A percentile compares a stretch with the other conserved stretches of the same genome.
These are phyloP conservation scores for Rutpela maculata DNA, from an alignment of 2,888 invertebrate genomes.

Conservation along the genomic window DNA sequence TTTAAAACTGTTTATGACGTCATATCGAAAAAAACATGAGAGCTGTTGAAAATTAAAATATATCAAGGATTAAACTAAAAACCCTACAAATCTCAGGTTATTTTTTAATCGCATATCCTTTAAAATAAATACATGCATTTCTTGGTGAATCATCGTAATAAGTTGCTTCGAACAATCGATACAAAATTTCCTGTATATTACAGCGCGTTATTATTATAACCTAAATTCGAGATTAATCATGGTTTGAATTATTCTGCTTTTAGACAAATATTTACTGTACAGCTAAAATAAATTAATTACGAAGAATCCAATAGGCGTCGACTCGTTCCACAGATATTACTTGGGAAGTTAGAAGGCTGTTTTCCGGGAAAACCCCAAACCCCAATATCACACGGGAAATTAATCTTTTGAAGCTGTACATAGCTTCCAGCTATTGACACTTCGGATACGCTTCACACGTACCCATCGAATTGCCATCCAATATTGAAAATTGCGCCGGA, in stretches of 20 bases:
- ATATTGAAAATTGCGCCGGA: conserved; percentile 31
- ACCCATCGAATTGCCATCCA: conserved; percentile 10
- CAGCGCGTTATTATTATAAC: background rate
- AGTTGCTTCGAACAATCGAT: no score
- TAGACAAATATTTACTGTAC: background rate
- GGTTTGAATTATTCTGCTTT: background rate
- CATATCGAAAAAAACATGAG: no score
- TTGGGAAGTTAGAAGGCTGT: conserved; percentile 33
- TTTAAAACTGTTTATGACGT: no score
- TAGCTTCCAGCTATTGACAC: conserved; percentile 47
- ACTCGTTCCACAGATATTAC: conserved; percentile 35
- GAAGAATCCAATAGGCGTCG: conserved; percentile 6
- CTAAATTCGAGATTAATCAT: background rate
- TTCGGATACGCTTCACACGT: conserved; percentile 36
- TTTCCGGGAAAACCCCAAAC: conserved; percentile 45
- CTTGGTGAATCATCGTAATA: no score
- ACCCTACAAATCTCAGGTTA: no score
- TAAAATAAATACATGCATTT: no score
- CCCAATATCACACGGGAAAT: conserved; percentile 45
- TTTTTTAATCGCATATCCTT: no score
- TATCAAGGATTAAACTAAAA: no score
- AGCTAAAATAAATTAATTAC: conserved; percentile 10
- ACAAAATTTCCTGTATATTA: no score
- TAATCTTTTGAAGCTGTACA: conserved; percentile 34
- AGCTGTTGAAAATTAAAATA: no score